Percentiles rank a stretch among this genome's conserved stretches.
phyloP scores from a whole-genome alignment of 2,888 invertebrate species.

The Tetragonisca angustula region DNA sequence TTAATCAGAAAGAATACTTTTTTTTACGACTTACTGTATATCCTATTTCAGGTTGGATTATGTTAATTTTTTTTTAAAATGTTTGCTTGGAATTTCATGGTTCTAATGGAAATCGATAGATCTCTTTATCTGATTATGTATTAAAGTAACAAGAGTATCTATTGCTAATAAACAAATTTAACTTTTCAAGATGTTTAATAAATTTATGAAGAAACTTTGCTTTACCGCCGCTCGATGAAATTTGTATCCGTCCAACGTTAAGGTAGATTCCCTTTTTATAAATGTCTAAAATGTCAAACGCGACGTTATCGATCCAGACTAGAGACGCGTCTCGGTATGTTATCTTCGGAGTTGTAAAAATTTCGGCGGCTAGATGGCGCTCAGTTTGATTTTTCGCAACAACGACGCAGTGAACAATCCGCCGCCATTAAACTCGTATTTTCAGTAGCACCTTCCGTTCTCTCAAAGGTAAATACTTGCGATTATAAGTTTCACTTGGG shows the following conservation, averaged over 20 bases:
- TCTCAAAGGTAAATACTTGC: conserved; percentile 24
- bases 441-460: conserved; percentile 10
- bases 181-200: background rate
- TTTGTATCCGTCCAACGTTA: background rate
- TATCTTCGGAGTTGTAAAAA: background rate
- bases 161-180: background rate
- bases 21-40: too few species aligned
- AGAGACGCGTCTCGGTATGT: too few species aligned
- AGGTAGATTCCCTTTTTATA: background rate
- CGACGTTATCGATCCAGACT: background rate
- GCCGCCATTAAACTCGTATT: conserved; percentile 33
- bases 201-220: background rate
- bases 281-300: background rate
- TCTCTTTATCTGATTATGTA: background rate
- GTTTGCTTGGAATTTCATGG: background rate
- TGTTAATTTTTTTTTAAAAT: background rate
- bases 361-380: background rate
- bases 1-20: background rate
- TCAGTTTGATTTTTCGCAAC: background rate
- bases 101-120: background rate
- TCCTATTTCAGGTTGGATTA: background rate
- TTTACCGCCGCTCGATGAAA: background rate
- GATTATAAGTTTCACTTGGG: conserved; percentile 6
- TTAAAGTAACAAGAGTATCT: background rate
- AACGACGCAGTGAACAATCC: background rate